Evolutionary conservation across 2,797 vertebrate genomes (phyloP).

Genomic region (Champsocephalus esox): DNA sequence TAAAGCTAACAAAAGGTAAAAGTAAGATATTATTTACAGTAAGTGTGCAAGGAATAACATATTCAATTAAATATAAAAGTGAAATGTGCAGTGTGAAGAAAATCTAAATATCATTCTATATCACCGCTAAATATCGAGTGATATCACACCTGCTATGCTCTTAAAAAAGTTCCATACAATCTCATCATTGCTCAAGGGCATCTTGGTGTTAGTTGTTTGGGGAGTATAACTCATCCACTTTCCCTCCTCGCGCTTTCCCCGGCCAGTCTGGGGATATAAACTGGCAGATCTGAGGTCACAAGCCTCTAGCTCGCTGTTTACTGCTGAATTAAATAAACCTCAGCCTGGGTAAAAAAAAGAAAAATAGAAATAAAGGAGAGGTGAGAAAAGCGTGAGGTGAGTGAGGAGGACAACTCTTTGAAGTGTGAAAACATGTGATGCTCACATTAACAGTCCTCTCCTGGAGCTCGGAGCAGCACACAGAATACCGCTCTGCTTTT

Average conservation of each 20-base stretch:
- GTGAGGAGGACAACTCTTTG: slow-evolving; percentile 47
- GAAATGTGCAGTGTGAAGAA: too few species aligned
- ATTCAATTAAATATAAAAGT: too few species aligned
- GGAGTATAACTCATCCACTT: slow-evolving; percentile 59
- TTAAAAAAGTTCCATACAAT: slow-evolving; percentile 41
- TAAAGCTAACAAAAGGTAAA: too few species aligned
- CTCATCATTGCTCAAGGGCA: slow-evolving; percentile 40
- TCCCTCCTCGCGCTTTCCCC: slow-evolving; percentile 35
- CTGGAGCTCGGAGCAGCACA: slow-evolving; percentile 47
- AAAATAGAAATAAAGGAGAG: slow-evolving; percentile 37
- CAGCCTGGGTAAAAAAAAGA: slow-evolving; percentile 17
- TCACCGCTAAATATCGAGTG: slow-evolving; percentile 1
- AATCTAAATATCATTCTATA: too few species aligned
- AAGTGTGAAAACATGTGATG: slow-evolving; percentile 59
- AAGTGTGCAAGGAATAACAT: too few species aligned
- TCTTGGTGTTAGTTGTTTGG: slow-evolving; percentile 40
- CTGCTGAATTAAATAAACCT: slow-evolving; percentile 50
- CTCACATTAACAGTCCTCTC: slow-evolving; percentile 47
- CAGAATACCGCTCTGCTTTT: slow-evolving; percentile 49
- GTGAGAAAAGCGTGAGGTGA: slow-evolving; percentile 49
- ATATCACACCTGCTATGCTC: slow-evolving; percentile 24
- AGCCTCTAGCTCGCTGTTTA: slow-evolving; percentile 35
- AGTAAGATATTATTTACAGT: too few species aligned
- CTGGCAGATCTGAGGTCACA: slow-evolving; percentile 54
- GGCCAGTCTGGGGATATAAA: slow-evolving; percentile 54